Evolutionary conservation across 2,888 invertebrate species (phyloP).

Genomic region (Drosophila mimetica): DNA sequence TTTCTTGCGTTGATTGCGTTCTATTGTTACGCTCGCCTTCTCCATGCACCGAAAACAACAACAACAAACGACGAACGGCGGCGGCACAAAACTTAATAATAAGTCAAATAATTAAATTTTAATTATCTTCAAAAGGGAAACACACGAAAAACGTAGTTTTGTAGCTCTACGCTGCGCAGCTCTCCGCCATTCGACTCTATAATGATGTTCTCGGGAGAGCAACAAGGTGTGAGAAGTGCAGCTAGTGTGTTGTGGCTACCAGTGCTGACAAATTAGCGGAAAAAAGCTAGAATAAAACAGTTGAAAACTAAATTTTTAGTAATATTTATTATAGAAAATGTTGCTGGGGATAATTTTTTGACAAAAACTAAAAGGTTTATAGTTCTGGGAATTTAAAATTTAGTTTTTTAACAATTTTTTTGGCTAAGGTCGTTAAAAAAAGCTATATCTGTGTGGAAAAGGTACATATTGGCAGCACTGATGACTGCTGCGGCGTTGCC

Average conservation of each 20-base stretch:
- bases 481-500: neutral
- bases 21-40: slow-evolving; percentile 40
- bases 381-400: too few relatives aligned
- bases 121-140: slow-evolving; percentile 73
- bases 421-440: too few relatives aligned
- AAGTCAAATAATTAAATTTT: slow-evolving; percentile 75
- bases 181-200: slow-evolving; percentile 52
- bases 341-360: too few relatives aligned
- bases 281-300: neutral
- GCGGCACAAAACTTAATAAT: slow-evolving; percentile 70
- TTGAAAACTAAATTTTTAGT: too few relatives aligned
- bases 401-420: too few relatives aligned
- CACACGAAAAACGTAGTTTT: slow-evolving; percentile 67
- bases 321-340: too few relatives aligned
- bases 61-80: slow-evolving; percentile 27
- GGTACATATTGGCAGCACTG: too few relatives aligned
- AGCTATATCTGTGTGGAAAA: too few relatives aligned
- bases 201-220: slow-evolving; percentile 68
- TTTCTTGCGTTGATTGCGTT: slow-evolving; percentile 55
- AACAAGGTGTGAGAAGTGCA: slow-evolving; percentile 65
- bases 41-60: slow-evolving; percentile 36
- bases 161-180: slow-evolving; percentile 56
- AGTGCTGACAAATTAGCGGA: slow-evolving; percentile 50
- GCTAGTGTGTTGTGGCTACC: slow-evolving; percentile 20
- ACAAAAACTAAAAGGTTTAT: too few relatives aligned